These are phyloP conservation scores for Poicephalus gulielmi DNA, from an alignment of 2,113 vertebrate species.

Conservation along the genomic window DNA sequence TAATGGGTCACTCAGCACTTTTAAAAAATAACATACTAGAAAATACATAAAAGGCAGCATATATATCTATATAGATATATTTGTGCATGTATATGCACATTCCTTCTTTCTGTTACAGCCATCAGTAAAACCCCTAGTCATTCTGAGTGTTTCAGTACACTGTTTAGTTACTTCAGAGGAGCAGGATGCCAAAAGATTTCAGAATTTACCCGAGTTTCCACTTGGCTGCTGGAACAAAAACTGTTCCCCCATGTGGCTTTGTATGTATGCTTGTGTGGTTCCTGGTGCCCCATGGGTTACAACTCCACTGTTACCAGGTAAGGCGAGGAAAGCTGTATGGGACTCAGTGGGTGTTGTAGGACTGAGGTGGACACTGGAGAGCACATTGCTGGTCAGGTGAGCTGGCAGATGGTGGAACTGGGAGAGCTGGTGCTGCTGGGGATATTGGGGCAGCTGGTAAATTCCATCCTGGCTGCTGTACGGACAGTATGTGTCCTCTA, in stretches of 20 bases:
- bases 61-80: background rate
- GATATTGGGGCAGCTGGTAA: slow-evolving; percentile 56
- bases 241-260: slow-evolving; percentile 60
- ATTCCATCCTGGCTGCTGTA: slow-evolving; percentile 65
- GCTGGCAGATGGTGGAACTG: slow-evolving; percentile 72
- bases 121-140: background rate
- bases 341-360: slow-evolving; percentile 70
- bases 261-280: slow-evolving; percentile 65
- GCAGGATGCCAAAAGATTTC: background rate
- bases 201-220: slow-evolving; percentile 54
- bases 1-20: background rate
- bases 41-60: background rate
- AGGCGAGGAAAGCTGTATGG: slow-evolving; percentile 69
- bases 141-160: background rate
- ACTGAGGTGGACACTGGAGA: slow-evolving; percentile 67
- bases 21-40: background rate
- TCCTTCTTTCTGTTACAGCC: background rate
- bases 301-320: slow-evolving; percentile 59
- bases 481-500: slow-evolving; percentile 72
- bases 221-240: slow-evolving; percentile 73
- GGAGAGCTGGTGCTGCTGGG: slow-evolving; percentile 42
- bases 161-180: background rate
- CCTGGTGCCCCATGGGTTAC: slow-evolving; percentile 64
- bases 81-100: background rate
- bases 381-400: slow-evolving; percentile 43